Evolutionary conservation across 1,140 invertebrate genomes (phyloP), one percentile per base, ranked within the genome.

Genomic region (Drosophila repletoides): DNA sequence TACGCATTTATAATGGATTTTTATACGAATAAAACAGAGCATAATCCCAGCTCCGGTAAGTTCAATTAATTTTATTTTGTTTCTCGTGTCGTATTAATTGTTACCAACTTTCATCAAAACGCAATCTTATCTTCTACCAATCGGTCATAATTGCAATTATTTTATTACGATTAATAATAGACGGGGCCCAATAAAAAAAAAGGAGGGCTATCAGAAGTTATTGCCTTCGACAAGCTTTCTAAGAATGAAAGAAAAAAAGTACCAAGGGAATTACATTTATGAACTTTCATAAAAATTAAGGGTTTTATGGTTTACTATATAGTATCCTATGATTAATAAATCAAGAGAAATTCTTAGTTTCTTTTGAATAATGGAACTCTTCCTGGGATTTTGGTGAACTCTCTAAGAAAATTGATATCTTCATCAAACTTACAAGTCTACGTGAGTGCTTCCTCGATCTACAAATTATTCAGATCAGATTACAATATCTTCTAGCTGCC

Each of bases 1-100:
- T 33, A 24, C 58, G 41, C 60, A 51, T 21, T 19, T 26, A 41
- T 19, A n/a, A 89, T 89, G 87, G 87, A 89, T 84, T 89, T 89
- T 61, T 89, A 89, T 70, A 63, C 49, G 17, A 88, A 55, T 52
- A 71, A 74, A 43, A 71, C 73, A 14, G 56, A 28, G 29, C 76
- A 84, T 59, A 40, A 83, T 61, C 41, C 48, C 5, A 56, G 51
- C 53, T 40, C 46, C 34, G 87, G 81, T 89, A 56, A 86, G 86
- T 76, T 72, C 36, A 60, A 51, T 67, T 46, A 49, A 65, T 49
- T 61, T 55, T 53, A 26, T 31, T 29, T 10, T 46, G 22, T n/a
- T n/a, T n/a, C n/a, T n/a, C n/a, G n/a, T n/a, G n/a, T n/a, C n/a
- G n/a, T 14, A 53, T 64, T 71, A 40, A 80, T 72, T 72, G 45